Base-by-base conservation (phyloP, 2,113 vertebrate genomes). In the Benitochromis conjunctus region DNA sequence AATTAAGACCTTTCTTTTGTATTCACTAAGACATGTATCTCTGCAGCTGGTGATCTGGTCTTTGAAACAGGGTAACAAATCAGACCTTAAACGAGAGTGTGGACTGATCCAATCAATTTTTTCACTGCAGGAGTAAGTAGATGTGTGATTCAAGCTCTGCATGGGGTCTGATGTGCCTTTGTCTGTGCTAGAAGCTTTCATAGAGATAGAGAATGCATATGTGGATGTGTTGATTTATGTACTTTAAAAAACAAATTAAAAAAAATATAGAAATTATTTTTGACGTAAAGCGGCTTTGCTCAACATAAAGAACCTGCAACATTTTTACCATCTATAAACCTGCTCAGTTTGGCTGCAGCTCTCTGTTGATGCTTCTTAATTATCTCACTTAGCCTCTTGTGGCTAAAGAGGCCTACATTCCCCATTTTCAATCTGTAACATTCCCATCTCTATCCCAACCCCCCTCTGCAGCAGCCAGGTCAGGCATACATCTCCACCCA, bases 61-160 rank as follows among this genome's bases (percentile, higher is more conserved):
- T 87, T 78, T 64, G 80, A 77, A 87, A 84, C 31, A 46, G 56
- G 89, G 76, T 77, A 86, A 92, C 88, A 94, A 92, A 94, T 92
- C 87, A 88, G 78, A 88, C 86, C 79, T 92, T 91, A 90, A 92
- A 92, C 92, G 92, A 83, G 86, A 80, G 86, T 54, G 74, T 77
- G 85, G 90, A 94, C 93, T 92, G 92, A 96, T 92, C 89, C 87
- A 90, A 89, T 94, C 88, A 86, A 92, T 94, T 86, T 81, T 60
- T 86, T 87, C 92, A 83, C 86, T 55, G 12, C 91, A 90, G 91
- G 90, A 92, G 88, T 84, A 66, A 62, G 91, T 46, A 90, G 86
- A 91, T 87, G 79, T 64, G 84, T 53, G 41, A 91, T 86, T 88
- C n/a, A 34, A 87, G 84, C 85, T 43, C 89, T 74, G 83, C 83